Evolutionary conservation across 2,113 vertebrate species (phyloP).

Genomic region (Casuarius casuarius): DNA sequence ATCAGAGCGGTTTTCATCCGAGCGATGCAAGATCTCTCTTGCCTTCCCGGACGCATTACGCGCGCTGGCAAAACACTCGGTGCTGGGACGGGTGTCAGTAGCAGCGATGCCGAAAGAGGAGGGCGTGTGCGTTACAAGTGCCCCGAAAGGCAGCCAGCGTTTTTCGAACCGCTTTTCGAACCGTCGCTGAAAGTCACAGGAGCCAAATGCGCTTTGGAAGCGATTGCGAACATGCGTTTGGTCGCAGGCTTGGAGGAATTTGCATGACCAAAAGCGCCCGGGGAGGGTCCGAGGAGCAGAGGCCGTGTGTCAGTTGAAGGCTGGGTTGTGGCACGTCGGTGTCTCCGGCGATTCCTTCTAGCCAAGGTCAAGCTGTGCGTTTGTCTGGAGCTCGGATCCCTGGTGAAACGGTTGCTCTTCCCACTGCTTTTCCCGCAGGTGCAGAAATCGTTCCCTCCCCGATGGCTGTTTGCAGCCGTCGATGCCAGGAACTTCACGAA

Average conservation of each 20-base stretch:
- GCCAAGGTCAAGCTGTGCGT: background rate
- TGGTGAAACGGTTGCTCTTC: background rate
- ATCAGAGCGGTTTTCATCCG: accelerated
- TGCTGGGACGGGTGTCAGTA: accelerated
- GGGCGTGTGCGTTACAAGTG: too few species aligned
- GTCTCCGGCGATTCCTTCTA: background rate
- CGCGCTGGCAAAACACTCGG: accelerated
- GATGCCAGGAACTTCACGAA: background rate
- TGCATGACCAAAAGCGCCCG: too few species aligned
- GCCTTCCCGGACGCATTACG: accelerated
- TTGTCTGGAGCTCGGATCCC: background rate
- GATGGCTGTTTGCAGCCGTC: background rate
- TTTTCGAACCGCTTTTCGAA: background rate
- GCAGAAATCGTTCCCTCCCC: background rate
- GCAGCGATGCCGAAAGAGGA: too few species aligned
- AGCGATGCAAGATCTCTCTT: background rate
- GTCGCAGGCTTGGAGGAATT: too few species aligned
- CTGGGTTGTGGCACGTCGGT: background rate
- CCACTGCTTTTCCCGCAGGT: background rate
- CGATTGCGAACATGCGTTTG: background rate
- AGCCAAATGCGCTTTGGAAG: background rate
- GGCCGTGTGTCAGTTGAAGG: background rate
- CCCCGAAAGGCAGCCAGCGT: background rate
- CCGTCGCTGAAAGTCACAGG: too few species aligned
- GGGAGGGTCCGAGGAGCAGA: background rate